Conservation (phyloP, 2,888 invertebrate species). For the Herminia tarsipennalis region DNA sequence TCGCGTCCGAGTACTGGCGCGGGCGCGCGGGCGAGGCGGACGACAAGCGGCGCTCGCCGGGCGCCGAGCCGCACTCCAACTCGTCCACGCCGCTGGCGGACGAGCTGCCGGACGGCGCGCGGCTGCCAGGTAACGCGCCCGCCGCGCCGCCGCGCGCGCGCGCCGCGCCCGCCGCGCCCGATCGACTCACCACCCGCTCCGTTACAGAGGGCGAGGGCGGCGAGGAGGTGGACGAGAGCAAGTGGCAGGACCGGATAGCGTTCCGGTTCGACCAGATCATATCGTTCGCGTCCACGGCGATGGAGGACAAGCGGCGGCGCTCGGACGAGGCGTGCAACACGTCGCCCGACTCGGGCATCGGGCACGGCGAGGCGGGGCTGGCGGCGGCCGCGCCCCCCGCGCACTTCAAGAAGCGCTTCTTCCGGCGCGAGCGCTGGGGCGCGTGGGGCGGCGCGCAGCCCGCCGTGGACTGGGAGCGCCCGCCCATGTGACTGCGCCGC, state of each 20-base stretch:
- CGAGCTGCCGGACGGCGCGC: slow-evolving; percentile 79
- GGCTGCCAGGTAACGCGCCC: slow-evolving; percentile 66
- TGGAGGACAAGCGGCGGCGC: slow-evolving; percentile 93
- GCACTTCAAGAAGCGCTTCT: slow-evolving; percentile 93
- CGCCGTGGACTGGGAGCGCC: slow-evolving; percentile 79
- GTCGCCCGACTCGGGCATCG: slow-evolving; percentile 93
- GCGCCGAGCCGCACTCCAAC: slow-evolving; percentile 86
- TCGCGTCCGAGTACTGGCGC: slow-evolving; percentile 87
- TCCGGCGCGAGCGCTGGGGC: slow-evolving; percentile 90
- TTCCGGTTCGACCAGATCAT: slow-evolving; percentile 97
- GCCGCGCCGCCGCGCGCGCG: slow-evolving; percentile 10
- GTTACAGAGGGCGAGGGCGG: slow-evolving; percentile 85
- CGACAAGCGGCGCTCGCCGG: slow-evolving; percentile 42
- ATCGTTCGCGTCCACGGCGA: slow-evolving; percentile 96
- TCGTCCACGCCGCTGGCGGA: slow-evolving; percentile 87
- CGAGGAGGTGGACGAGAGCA: slow-evolving; percentile 91
- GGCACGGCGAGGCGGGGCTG: slow-evolving; percentile 87
- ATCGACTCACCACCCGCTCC: slow-evolving; percentile 29
- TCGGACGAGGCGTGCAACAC: slow-evolving; percentile 94
- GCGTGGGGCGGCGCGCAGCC: slow-evolving; percentile 78
- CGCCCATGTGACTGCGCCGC: slow-evolving; percentile 84
- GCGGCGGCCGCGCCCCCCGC: slow-evolving; percentile 60
- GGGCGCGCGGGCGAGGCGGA: slow-evolving; percentile 61
- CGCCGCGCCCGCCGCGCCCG: slow-evolving; percentile 16
- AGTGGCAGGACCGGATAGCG: slow-evolving; percentile 97